Evolutionary conservation across 1,140 invertebrate species (phyloP).

Genomic region (Leptoteleia sp.): DNA sequence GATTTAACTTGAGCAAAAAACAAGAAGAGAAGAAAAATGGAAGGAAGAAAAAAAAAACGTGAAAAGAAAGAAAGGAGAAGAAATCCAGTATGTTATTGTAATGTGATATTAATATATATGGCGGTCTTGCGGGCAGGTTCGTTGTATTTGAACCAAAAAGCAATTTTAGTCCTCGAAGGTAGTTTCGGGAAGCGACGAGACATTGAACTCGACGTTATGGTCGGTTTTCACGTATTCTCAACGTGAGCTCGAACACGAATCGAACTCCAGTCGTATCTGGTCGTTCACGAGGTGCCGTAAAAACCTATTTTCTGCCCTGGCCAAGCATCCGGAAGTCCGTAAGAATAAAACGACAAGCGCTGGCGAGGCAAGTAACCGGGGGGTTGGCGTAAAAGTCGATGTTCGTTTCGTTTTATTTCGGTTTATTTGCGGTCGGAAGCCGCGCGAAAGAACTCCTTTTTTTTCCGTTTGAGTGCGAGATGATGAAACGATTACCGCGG

Average conservation of each 20-base stretch:
- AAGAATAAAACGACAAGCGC: slow-evolving; percentile 65
- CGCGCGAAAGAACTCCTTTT: slow-evolving; percentile 42
- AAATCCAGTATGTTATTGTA: slow-evolving; percentile 54
- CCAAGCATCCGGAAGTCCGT: slow-evolving; percentile 57
- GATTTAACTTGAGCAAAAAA: too few relatives aligned
- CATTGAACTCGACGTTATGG: slow-evolving; percentile 62
- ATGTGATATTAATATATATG: slow-evolving; percentile 59
- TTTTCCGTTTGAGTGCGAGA: slow-evolving; percentile 43
- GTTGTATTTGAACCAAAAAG: slow-evolving; percentile 53
- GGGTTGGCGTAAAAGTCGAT: slow-evolving; percentile 65
- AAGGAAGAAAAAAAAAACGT: too few relatives aligned
- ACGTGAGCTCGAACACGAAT: slow-evolving; percentile 65
- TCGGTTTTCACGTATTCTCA: slow-evolving; percentile 65
- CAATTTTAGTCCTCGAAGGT: slow-evolving; percentile 50
- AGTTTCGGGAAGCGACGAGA: slow-evolving; percentile 59
- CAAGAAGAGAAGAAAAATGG: too few relatives aligned
- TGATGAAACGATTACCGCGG: slow-evolving; percentile 59
- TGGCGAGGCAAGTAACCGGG: slow-evolving; percentile 16
- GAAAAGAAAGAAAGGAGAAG: too few relatives aligned
- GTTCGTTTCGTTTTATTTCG: slow-evolving; percentile 66
- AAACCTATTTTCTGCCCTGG: slow-evolving; percentile 69
- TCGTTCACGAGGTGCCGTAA: slow-evolving; percentile 66
- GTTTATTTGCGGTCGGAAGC: slow-evolving; percentile 56
- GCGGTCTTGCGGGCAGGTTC: slow-evolving; percentile 23
- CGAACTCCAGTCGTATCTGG: slow-evolving; percentile 65